Percentiles rank a stretch among this genome's conserved stretches.
These are phyloP conservation scores for Coregonus suidteri DNA, from an alignment of 2,797 vertebrate species.

Conservation along the genomic window DNA sequence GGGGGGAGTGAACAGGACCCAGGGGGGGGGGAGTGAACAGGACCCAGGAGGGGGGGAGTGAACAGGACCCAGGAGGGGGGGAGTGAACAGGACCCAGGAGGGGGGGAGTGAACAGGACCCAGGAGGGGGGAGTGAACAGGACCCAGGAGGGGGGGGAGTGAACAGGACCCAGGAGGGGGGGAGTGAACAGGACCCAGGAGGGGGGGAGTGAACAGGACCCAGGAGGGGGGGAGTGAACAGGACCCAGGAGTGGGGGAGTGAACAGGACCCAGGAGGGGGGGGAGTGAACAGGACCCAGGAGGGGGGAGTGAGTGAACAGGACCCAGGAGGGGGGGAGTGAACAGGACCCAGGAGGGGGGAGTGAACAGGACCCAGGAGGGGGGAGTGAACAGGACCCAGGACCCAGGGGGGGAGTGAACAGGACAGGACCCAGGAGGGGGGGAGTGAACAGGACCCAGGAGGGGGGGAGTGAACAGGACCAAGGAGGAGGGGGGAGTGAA, in stretches of 20 bases:
- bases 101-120: neutral
- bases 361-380: neutral
- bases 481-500: neutral
- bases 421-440: neutral
- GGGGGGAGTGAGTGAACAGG: neutral
- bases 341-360: neutral
- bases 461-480: neutral
- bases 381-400: neutral
- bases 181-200: neutral
- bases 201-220: neutral
- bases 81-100: neutral
- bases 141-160: neutral
- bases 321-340: neutral
- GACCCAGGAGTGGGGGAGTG: neutral
- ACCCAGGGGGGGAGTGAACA: neutral
- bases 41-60: too few relatives aligned
- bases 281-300: neutral
- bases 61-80: neutral
- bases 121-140: neutral
- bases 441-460: neutral
- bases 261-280: neutral
- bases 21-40: neutral
- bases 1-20: neutral
- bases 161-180: neutral
- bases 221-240: neutral